A percentile compares a stretch with the other conserved stretches of the same genome.
Conservation (phyloP, 2,113 vertebrate genomes). For the Anhinga anhinga region DNA sequence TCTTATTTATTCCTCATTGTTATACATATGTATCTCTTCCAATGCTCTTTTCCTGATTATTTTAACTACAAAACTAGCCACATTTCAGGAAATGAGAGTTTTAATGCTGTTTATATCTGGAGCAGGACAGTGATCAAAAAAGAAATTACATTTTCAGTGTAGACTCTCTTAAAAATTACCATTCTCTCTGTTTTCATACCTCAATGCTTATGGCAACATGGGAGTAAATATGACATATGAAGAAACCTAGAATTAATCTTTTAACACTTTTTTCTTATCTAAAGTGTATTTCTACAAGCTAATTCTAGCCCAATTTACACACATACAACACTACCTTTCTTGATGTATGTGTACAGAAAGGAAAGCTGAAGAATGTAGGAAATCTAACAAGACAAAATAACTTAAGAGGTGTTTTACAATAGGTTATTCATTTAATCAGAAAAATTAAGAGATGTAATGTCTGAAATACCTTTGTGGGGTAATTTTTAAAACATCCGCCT, state of each 20-base stretch:
- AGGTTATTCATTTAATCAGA: not conserved
- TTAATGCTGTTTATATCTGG: not conserved
- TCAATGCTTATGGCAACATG: not conserved
- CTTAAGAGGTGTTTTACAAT: not conserved
- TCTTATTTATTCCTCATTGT: not conserved
- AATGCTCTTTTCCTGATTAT: not conserved
- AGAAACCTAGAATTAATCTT: not conserved
- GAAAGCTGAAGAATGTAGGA: not conserved
- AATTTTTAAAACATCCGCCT: not conserved
- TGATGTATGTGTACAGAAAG: not conserved
- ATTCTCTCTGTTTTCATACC: not conserved
- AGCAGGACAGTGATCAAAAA: not conserved
- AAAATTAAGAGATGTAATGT: not conserved
- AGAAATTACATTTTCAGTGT: not conserved
- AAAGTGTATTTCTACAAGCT: not conserved
- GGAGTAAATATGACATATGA: not conserved
- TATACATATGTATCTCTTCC: not conserved
- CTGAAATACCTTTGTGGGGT: not conserved
- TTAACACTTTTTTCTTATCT: not conserved
- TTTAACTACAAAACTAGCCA: not conserved
- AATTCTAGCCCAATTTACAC: not conserved
- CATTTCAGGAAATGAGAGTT: not conserved
- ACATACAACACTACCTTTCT: not conserved
- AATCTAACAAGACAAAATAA: not conserved
- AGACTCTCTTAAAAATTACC: not conserved